These are phyloP conservation scores for Chaetoderma sp. DNA, from an alignment of 2,888 invertebrate genomes.

Conservation along the genomic window DNA sequence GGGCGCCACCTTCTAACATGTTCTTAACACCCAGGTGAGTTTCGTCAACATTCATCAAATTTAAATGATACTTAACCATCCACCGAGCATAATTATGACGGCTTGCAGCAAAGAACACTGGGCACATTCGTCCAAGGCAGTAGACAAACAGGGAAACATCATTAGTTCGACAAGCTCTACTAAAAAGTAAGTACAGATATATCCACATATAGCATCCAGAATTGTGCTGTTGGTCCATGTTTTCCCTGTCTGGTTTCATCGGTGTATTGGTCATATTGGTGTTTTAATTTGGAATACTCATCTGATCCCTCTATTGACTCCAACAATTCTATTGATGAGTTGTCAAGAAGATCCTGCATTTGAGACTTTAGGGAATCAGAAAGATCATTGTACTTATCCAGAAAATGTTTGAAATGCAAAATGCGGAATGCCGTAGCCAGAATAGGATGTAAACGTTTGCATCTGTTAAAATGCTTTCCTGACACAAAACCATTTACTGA, in stretches of 20 bases:
- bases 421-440: too few relatives aligned
- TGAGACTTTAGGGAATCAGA: too few relatives aligned
- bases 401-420: too few relatives aligned
- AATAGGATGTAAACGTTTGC: too few relatives aligned
- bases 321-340: too few relatives aligned
- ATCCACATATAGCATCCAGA: slow-evolving; percentile 38
- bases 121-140: slow-evolving; percentile 14
- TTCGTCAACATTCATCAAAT: slow-evolving; percentile 30
- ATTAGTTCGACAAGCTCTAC: slow-evolving; percentile 30
- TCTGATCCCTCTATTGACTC: too few relatives aligned
- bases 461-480: too few relatives aligned
- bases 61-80: slow-evolving; percentile 36
- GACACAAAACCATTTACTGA: too few relatives aligned
- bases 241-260: slow-evolving; percentile 23
- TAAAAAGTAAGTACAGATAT: too few relatives aligned
- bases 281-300: too few relatives aligned
- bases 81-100: slow-evolving; percentile 37
- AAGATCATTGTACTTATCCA: too few relatives aligned
- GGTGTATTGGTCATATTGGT: slow-evolving; percentile 17
- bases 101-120: slow-evolving; percentile 35
- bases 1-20: slow-evolving; percentile 12
- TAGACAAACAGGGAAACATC: slow-evolving; percentile 32
- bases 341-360: too few relatives aligned
- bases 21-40: slow-evolving; percentile 1
- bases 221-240: slow-evolving; percentile 33